These are phyloP conservation scores for Leptarthrus brevirostris DNA, from an alignment of 2,888 invertebrate species.

Conservation along the genomic window DNA sequence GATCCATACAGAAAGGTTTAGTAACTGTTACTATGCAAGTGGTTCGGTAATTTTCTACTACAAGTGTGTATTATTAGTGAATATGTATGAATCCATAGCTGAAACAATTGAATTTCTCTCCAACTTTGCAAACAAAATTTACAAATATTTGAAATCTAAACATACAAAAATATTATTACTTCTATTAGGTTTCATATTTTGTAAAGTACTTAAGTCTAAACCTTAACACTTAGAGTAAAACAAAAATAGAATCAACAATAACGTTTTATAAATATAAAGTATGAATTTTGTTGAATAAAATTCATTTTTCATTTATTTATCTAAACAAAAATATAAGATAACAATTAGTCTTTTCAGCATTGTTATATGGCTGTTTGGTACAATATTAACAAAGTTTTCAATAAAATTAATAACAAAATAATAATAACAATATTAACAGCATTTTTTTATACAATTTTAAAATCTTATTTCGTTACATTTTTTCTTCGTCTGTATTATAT, in stretches of 20 bases:
- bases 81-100: conserved; percentile 32
- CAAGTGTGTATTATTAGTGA: conserved; percentile 9
- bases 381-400: conserved; percentile 2
- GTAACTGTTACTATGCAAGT: conserved; percentile 5
- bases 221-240: conserved; percentile 28
- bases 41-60: not conserved
- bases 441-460: not conserved
- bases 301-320: conserved; percentile 26
- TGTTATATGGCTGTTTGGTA: not conserved
- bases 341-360: conserved; percentile 38
- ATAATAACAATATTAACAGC: not conserved
- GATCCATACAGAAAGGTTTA: conserved; percentile 17
- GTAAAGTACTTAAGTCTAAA: conserved; percentile 34
- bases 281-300: conserved; percentile 44
- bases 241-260: conserved; percentile 3
- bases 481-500: not conserved
- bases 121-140: conserved; percentile 42
- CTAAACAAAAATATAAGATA: conserved; percentile 7
- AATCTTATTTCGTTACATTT: not conserved
- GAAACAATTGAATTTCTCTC: conserved; percentile 26
- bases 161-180: conserved; percentile 2
- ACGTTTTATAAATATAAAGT: conserved; percentile 25
- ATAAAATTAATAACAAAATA: conserved; percentile 20
- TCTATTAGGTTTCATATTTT: conserved; percentile 14
- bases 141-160: conserved; percentile 8